Conservation (phyloP, 2,888 invertebrate species). For the Protodeltote pygarga region DNA sequence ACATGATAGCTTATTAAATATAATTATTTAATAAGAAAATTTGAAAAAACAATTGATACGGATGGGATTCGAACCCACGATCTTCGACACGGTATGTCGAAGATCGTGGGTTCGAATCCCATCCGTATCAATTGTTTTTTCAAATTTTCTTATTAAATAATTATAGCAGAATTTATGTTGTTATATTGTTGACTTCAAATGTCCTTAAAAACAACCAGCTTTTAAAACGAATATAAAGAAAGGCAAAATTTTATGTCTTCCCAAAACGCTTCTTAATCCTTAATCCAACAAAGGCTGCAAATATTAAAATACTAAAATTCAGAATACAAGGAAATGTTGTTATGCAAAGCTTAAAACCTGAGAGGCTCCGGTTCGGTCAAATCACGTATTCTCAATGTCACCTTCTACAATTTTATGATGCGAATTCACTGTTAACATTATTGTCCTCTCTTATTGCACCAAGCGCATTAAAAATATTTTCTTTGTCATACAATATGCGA, state of each 20-base stretch:
- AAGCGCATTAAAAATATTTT: constrained; percentile 63
- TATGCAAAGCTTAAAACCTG: constrained; percentile 27
- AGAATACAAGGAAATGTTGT: constrained; percentile 49
- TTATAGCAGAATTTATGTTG: too few species aligned
- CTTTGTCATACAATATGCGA: constrained; percentile 73
- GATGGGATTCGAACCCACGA: too few species aligned
- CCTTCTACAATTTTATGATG: constrained; percentile 59
- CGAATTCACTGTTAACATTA: constrained; percentile 41
- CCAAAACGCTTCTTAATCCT: constrained; percentile 19
- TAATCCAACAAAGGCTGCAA: constrained; percentile 29
- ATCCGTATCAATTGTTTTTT: too few species aligned
- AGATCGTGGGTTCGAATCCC: too few species aligned
- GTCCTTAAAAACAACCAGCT: too few species aligned
- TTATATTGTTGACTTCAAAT: too few species aligned
- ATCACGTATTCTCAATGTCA: constrained; percentile 65
- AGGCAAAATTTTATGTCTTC: neutral
- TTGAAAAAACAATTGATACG: too few species aligned
- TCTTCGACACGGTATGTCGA: too few species aligned
- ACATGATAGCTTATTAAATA: too few species aligned
- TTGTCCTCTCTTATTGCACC: constrained; percentile 58
- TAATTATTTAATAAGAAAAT: too few species aligned
- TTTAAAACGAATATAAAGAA: constrained; percentile 16
- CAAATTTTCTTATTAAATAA: too few species aligned
- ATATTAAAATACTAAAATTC: constrained; percentile 37
- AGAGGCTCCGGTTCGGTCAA: constrained; percentile 49